Base-by-base conservation (phyloP, 2,797 vertebrate species). In the Arremon aurantiirostris region DNA sequence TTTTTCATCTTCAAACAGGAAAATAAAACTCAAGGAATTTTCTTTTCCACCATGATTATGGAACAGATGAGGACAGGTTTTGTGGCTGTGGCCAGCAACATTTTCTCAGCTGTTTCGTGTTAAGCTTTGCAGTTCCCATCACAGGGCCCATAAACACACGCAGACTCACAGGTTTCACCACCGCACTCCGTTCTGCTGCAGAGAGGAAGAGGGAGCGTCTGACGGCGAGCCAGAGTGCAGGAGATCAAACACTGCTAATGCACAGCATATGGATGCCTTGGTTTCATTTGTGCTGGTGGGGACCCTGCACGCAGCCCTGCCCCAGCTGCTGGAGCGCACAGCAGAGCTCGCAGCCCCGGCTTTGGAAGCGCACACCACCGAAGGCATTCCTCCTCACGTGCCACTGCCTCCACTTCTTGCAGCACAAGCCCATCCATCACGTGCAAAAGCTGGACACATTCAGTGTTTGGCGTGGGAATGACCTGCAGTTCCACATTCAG, bases 181-280 rank as follows among this genome's bases (percentile, higher is more conserved):
- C 35, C 0, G 1, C 12, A 5, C 71, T 95, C 34, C 39, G 52
- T 82, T 8, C 42, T 77, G 42, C 60, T 64, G 21, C 47, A 35
- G 28, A 52, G 69, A 89, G 88, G 61, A 91, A 73, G 78, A 85
- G 23, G 27, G 35, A 91, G 41, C 28, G n/a, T 89, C 64, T 86
- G 86, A 94, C 52, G 88, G 39, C 0, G 8, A 92, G 84, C 44
- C 47, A 65, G 87, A 35, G 37, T 66, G 68, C 63, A 52, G 46
- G 59, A 94, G 79, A 97, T 95, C 78, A 93, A 95, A 94, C 80
- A 11, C 41, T 17, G 17, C 19, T 96, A 94, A 94, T 93, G 76
- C 32, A 64, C 86, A 91, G 61, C 92, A 94, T 83, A 92, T 95
- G 92, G 57, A 53, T 37, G 86, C 59, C 77, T 90, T 92, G 86